Evolutionary conservation across 2,797 vertebrate genomes (phyloP).

Genomic region (Phalanger gymnotis): DNA sequence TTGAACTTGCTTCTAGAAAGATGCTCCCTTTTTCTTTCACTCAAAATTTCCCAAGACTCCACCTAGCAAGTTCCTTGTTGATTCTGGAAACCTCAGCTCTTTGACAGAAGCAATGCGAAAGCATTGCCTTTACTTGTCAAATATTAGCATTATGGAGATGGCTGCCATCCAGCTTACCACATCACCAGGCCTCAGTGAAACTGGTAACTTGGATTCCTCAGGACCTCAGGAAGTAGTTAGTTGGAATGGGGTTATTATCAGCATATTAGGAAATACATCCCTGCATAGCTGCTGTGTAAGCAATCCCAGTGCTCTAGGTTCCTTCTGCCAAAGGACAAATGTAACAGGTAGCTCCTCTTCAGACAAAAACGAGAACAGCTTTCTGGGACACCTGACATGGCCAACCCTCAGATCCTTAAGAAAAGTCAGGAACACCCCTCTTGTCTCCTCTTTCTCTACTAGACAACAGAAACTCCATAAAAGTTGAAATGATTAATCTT

Average conservation of each 20-base stretch:
- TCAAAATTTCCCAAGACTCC: slow-evolving; percentile 75
- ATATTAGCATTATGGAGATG: slow-evolving; percentile 78
- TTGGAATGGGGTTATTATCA: slow-evolving; percentile 52
- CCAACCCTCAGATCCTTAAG: slow-evolving; percentile 37
- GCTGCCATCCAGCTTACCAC: slow-evolving; percentile 61
- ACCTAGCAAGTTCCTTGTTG: slow-evolving; percentile 63
- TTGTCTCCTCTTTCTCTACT: slow-evolving; percentile 50
- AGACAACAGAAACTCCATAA: slow-evolving; percentile 55
- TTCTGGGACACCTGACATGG: slow-evolving; percentile 51
- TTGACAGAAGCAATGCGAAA: slow-evolving; percentile 81
- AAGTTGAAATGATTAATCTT: slow-evolving; percentile 73
- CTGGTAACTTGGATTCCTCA: slow-evolving; percentile 68
- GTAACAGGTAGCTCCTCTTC: slow-evolving; percentile 6
- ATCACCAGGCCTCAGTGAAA: slow-evolving; percentile 65
- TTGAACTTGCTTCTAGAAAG: slow-evolving; percentile 74
- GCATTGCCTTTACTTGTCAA: slow-evolving; percentile 82
- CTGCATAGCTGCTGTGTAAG: slow-evolving; percentile 76
- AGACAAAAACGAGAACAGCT: slow-evolving; percentile 75
- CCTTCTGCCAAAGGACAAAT: slow-evolving; percentile 41
- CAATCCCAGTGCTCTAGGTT: slow-evolving; percentile 72
- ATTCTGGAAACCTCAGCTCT: slow-evolving; percentile 78
- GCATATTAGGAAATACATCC: slow-evolving; percentile 55
- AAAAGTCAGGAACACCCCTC: slow-evolving; percentile 11
- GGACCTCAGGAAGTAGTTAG: slow-evolving; percentile 61
- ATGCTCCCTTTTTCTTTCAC: slow-evolving; percentile 69